These are phyloP conservation scores for Pandion haliaetus DNA, from an alignment of 2,113 vertebrate species.

Conservation along the genomic window DNA sequence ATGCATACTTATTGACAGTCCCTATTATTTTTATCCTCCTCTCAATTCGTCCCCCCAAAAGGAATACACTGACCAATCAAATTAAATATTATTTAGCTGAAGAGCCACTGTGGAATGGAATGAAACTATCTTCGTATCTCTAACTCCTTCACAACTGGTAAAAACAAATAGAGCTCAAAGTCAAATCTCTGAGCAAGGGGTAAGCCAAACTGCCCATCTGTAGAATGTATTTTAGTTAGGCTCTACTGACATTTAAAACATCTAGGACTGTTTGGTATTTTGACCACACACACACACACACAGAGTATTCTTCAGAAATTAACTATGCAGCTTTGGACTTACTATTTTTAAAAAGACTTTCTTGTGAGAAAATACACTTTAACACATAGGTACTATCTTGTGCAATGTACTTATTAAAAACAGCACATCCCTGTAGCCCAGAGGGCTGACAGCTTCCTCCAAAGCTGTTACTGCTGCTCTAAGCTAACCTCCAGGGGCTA, in stretches of 20 bases:
- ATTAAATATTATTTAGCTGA: neutral
- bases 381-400: slow-evolving; percentile 38
- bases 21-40: neutral
- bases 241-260: neutral
- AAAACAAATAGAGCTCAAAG: neutral
- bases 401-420: slow-evolving; percentile 70
- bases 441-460: slow-evolving; percentile 76
- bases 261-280: neutral
- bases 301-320: neutral
- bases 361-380: slow-evolving; percentile 25
- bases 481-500: slow-evolving; percentile 73
- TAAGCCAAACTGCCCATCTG: neutral
- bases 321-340: neutral
- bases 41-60: neutral
- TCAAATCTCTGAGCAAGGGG: neutral
- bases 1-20: neutral
- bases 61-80: neutral
- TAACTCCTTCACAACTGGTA: neutral
- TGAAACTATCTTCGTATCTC: neutral
- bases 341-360: neutral
- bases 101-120: neutral
- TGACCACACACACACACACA: too few relatives aligned
- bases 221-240: neutral
- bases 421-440: slow-evolving; percentile 74
- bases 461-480: slow-evolving; percentile 59